These are phyloP conservation scores for Buceros bicornis DNA, from an alignment of 2,797 vertebrate species.

Conservation along the genomic window DNA sequence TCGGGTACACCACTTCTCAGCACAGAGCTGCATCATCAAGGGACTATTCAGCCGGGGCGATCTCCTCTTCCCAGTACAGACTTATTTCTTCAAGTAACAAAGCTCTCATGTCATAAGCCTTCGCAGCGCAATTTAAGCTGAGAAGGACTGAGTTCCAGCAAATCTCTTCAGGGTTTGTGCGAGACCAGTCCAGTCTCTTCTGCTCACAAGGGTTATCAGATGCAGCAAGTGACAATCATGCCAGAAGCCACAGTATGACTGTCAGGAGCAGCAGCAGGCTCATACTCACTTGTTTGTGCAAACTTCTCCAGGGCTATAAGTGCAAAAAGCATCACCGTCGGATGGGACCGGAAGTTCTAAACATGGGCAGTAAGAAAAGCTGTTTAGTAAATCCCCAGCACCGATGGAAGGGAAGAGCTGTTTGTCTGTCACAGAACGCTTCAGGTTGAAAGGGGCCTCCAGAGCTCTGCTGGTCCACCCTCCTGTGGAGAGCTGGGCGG, in stretches of 20 bases:
- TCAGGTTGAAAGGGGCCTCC: neutral
- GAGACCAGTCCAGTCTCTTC: neutral
- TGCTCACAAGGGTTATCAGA: neutral
- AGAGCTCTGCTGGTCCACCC: neutral
- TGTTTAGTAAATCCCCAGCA: neutral
- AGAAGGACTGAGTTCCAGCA: neutral
- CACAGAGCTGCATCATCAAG: neutral
- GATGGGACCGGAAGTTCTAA: conserved; percentile 95
- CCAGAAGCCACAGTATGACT: neutral
- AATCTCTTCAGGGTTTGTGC: neutral
- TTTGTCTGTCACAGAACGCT: neutral
- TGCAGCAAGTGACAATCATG: neutral
- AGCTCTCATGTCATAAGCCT: neutral
- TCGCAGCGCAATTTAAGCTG: neutral
- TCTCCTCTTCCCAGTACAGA: neutral
- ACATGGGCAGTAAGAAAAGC: conserved; percentile 29
- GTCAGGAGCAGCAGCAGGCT: neutral
- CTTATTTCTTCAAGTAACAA: neutral
- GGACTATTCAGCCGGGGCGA: neutral
- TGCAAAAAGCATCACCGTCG: conserved; percentile 98
- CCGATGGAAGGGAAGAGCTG: neutral
- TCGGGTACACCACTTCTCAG: neutral
- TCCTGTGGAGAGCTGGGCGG: neutral
- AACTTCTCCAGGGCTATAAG: conserved; percentile 99
- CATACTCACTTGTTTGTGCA: conserved; percentile 96